A percentile compares a stretch with the other conserved stretches of the same genome.
phyloP scores from a whole-genome alignment of 2,113 vertebrate genomes.

The Prunella fulvescens region DNA sequence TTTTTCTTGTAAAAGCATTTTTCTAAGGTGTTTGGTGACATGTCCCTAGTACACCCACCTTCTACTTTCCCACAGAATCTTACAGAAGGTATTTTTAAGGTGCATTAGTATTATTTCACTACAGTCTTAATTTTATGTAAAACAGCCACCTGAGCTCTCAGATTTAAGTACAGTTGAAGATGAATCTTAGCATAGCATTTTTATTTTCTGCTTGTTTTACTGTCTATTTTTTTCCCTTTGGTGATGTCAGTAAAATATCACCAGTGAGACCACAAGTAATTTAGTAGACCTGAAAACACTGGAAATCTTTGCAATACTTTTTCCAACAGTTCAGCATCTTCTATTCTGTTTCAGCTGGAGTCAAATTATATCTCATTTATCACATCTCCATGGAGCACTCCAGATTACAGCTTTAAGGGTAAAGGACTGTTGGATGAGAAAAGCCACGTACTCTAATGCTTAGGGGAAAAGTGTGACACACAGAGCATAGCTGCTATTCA shows the following conservation, averaged over 20 bases:
- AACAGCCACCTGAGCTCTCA: not conserved
- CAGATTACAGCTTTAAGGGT: not conserved
- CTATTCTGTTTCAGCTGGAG: not conserved
- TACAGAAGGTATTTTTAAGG: not conserved
- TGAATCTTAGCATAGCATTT: not conserved
- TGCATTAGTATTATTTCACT: not conserved
- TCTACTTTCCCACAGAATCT: not conserved
- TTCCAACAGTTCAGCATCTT: not conserved
- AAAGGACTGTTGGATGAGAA: not conserved
- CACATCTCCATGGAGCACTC: not conserved
- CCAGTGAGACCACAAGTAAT: not conserved
- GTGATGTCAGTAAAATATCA: not conserved
- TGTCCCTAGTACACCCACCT: not conserved
- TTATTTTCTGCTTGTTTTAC: not conserved
- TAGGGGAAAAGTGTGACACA: not conserved
- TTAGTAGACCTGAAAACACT: not conserved
- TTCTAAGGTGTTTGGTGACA: not conserved
- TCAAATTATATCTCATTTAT: not conserved
- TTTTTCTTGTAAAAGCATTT: not conserved
- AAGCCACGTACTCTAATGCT: not conserved
- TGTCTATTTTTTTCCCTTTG: fast-evolving
- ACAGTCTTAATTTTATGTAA: not conserved
- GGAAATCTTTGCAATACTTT: not conserved
- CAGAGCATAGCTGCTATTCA: not conserved
- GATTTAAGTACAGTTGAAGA: not conserved